These are phyloP conservation scores for Ranitomeya imitator DNA, from an alignment of 2,113 vertebrate genomes.

Conservation along the genomic window DNA sequence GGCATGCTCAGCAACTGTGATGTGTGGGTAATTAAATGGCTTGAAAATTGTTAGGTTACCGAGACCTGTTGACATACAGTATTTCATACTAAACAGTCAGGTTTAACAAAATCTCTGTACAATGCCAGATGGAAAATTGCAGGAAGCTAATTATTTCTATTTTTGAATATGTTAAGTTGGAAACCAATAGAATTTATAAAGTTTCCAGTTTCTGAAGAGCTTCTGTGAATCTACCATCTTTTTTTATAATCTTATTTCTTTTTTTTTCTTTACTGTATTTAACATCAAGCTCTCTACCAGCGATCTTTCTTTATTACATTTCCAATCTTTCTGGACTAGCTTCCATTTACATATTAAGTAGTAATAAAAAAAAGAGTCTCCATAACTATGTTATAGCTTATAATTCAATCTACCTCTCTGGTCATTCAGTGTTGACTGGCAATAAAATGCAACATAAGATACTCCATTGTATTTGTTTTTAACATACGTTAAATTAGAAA, in stretches of 20 bases:
- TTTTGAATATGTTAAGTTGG: neutral
- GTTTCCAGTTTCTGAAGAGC: neutral
- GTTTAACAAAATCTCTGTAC: neutral
- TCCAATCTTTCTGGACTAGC: neutral
- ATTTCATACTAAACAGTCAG: neutral
- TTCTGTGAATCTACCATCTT: neutral
- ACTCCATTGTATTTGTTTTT: neutral
- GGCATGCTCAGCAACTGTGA: neutral
- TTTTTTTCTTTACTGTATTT: neutral
- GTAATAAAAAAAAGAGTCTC: neutral
- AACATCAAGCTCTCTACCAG: neutral
- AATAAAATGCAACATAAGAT: neutral
- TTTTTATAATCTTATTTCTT: neutral
- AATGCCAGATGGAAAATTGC: neutral
- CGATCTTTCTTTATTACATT: neutral
- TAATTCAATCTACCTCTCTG: neutral
- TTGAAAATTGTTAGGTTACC: constrained; percentile 4
- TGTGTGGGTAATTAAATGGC: constrained; percentile 17
- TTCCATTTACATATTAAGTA: neutral
- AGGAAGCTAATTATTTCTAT: neutral
- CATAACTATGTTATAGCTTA: neutral
- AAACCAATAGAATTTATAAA: neutral
- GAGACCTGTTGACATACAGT: neutral
- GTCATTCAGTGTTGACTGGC: neutral
- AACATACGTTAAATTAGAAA: neutral